These are phyloP conservation scores for Zoroaster sp. DNA, from an alignment of 53 echinoderm and acorn worm species.

Conservation along the genomic window DNA sequence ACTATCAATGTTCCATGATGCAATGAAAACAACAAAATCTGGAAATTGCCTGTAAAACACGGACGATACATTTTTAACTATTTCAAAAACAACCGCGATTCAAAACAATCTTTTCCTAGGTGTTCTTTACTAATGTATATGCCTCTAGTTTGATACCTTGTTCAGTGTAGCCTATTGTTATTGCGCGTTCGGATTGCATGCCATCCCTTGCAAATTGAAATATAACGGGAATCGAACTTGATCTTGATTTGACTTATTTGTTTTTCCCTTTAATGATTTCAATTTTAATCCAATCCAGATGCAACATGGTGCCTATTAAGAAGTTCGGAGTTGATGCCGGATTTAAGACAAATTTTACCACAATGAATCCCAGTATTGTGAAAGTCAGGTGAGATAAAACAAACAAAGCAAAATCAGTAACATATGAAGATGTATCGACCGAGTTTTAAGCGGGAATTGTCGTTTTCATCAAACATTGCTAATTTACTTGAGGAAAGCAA, in stretches of 20 bases:
- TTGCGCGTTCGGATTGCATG: background rate
- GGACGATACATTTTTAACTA: too few relatives aligned
- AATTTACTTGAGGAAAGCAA: too few relatives aligned
- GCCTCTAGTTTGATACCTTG: background rate
- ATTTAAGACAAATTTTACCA: slow-evolving; percentile 30
- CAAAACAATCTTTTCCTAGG: background rate
- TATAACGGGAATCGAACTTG: background rate
- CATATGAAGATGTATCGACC: background rate
- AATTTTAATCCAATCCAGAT: too few relatives aligned
- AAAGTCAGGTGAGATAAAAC: slow-evolving; percentile 11
- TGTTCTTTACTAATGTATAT: too few relatives aligned
- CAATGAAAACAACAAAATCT: too few relatives aligned
- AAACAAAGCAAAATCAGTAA: background rate
- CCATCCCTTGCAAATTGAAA: background rate
- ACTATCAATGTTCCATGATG: too few relatives aligned
- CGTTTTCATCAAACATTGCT: background rate
- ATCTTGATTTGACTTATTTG: background rate
- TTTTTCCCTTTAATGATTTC: background rate
- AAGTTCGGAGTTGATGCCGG: slow-evolving; percentile 50
- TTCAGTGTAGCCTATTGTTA: too few relatives aligned
- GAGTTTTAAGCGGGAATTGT: background rate
- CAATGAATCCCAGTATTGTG: slow-evolving; percentile 53
- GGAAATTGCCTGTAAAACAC: too few relatives aligned
- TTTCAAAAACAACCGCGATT: too few relatives aligned
- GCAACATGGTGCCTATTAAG: slow-evolving; percentile 50